These are phyloP conservation scores for Nymphalis c-album DNA, from an alignment of 2,888 invertebrate species.

Conservation along the genomic window DNA sequence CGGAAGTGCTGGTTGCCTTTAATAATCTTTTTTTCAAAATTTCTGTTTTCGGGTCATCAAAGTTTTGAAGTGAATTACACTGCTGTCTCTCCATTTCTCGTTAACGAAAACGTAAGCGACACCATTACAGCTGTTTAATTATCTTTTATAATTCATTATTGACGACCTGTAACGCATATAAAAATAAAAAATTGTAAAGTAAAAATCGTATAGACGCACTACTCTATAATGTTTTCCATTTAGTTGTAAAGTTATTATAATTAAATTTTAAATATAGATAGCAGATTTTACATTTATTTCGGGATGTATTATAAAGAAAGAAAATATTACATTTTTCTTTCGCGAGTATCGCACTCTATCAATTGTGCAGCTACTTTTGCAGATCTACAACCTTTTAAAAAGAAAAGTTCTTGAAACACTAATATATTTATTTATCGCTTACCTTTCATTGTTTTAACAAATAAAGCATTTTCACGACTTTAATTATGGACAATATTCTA, in stretches of 20 bases:
- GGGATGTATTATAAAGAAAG: constrained; percentile 33
- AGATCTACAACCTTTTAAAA: constrained; percentile 74
- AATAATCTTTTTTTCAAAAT: constrained; percentile 79
- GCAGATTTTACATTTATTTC: constrained; percentile 26
- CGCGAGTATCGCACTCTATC: constrained; percentile 71
- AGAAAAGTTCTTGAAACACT: constrained; percentile 75
- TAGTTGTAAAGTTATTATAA: constrained; percentile 33
- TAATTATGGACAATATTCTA: constrained; percentile 56
- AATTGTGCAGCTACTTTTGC: constrained; percentile 78
- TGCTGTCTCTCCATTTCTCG: constrained; percentile 78
- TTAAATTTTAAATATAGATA: constrained; percentile 24
- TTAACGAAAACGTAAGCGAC: constrained; percentile 58
- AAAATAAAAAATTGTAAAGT: constrained; percentile 71
- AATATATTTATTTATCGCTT: constrained; percentile 56
- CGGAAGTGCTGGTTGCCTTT: constrained; percentile 63
- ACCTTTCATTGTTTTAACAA: constrained; percentile 52
- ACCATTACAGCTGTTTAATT: constrained; percentile 69
- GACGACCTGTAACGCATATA: constrained; percentile 70
- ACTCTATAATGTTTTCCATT: constrained; percentile 33
- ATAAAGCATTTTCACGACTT: constrained; percentile 51
- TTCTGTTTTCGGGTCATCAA: constrained; percentile 76
- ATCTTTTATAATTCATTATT: constrained; percentile 67
- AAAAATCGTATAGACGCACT: constrained; percentile 49
- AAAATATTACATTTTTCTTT: constrained; percentile 63
- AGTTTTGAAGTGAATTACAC: constrained; percentile 79